Evolutionary conservation across 2,113 vertebrate species (phyloP), one percentile per base, ranked within the genome.

Genomic region (Alethe diademata): DNA sequence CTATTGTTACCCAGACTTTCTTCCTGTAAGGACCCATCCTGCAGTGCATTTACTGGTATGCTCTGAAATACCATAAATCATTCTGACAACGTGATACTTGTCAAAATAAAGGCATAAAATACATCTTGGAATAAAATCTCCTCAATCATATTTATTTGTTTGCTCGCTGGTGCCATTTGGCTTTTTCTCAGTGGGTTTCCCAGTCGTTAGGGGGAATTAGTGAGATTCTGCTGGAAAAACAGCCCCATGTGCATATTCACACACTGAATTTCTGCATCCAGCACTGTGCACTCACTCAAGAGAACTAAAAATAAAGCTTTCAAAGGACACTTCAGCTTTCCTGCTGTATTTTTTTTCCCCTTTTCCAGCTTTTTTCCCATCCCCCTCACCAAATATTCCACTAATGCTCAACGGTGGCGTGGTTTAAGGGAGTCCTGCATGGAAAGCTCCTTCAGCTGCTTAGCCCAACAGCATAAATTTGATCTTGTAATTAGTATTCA

Each of bases 401-500:
- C 64, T 93, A 86, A 93, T 71, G 91, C 95, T 97, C 93, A 91
- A 80, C 8, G 45, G 95, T 97, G 91, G 92, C 79, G 85, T 76
- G 71, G 69, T 97, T 96, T 90, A 96, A 97, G 88, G 93, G 96
- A 97, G 94, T 97, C 92, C 92, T 96, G 97, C 90, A 83, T 88
- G 96, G 96, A 97, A 97, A 98, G 96, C 96, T 98, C 96, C 96
- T 97, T 98, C 97, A 97, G 95, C 97, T 97, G 97, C 97, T 98
- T 97, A 98, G 96, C 85, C 96, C 97, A 97, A 97, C 96, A 97
- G 98, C 97, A 98, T 98, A 98, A 98, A 98, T 98, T 98, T 98
- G 98, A 98, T 98, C 98, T 98, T 56, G 86, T 97, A 98, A 98
- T 98, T 98, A 98, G 98, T 98, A 98, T 98, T 98, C 98, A 97